These are phyloP conservation scores for Hyalella azteca DNA, from an alignment of 2,888 invertebrate genomes.

Conservation along the genomic window DNA sequence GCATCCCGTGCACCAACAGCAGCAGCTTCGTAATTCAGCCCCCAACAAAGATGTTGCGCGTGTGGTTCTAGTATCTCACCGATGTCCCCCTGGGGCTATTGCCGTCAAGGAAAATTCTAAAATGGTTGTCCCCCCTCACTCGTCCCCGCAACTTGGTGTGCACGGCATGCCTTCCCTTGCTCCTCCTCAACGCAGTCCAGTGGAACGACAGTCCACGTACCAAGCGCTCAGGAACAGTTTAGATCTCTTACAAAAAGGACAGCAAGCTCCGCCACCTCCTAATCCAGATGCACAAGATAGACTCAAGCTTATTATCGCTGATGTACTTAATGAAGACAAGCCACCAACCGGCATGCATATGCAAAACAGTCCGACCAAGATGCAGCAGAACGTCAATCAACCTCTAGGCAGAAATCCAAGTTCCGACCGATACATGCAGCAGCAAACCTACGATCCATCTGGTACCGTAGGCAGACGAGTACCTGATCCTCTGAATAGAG, in stretches of 20 bases:
- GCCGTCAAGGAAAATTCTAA: slow-evolving; percentile 23
- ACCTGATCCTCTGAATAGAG: background rate
- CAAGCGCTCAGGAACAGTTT: slow-evolving; percentile 25
- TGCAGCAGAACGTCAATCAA: background rate
- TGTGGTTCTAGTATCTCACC: background rate
- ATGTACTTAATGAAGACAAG: slow-evolving; percentile 80
- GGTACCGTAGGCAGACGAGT: background rate
- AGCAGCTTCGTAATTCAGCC: background rate
- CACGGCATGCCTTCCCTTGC: background rate
- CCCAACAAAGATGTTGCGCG: background rate
- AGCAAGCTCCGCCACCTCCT: slow-evolving; percentile 69
- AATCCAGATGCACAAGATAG: slow-evolving; percentile 86
- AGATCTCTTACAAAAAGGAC: slow-evolving; percentile 6
- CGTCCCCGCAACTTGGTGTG: slow-evolving; percentile 6
- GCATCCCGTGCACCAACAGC: background rate
- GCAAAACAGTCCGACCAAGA: background rate
- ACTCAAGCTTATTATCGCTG: slow-evolving; percentile 83
- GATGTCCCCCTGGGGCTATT: slow-evolving; percentile 31
- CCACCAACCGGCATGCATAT: background rate
- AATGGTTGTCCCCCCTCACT: background rate
- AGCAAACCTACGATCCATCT: background rate
- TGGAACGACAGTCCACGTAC: slow-evolving; percentile 26
- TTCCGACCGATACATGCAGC: background rate
- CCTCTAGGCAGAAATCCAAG: background rate
- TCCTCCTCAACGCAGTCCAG: background rate